Evolutionary conservation across 2,113 vertebrate genomes (phyloP).

Genomic region (Lasiurus borealis): DNA sequence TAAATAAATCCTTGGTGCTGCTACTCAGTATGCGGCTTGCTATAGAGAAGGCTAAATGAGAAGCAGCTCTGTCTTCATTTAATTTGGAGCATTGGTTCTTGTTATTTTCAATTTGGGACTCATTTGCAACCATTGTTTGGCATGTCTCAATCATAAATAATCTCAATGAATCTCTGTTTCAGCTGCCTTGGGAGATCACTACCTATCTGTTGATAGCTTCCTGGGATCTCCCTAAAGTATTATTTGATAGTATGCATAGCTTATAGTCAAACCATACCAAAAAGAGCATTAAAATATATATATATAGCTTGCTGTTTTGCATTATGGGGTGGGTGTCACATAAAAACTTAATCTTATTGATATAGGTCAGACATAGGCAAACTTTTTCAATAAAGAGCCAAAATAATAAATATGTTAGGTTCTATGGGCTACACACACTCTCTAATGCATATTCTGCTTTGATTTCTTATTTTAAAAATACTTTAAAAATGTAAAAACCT

Average conservation of each 20-base stretch:
- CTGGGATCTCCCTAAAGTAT: background rate
- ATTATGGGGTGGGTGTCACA: background rate
- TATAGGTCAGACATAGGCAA: background rate
- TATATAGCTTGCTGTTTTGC: background rate
- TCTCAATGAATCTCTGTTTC: slow-evolving; percentile 42
- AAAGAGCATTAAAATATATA: background rate
- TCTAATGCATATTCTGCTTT: background rate
- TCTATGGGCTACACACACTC: background rate
- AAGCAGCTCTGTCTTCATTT: slow-evolving; percentile 2
- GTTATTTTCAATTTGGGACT: slow-evolving; percentile 45
- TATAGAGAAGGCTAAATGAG: slow-evolving; percentile 19
- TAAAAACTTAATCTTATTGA: slow-evolving; percentile 34
- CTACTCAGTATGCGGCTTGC: background rate
- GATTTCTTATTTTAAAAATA: slow-evolving; percentile 30
- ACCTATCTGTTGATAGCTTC: background rate
- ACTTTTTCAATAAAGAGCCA: background rate
- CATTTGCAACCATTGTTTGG: background rate
- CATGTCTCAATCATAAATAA: background rate
- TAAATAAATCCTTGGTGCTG: slow-evolving; percentile 50
- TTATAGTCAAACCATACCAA: background rate
- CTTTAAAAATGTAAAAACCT: slow-evolving; percentile 54
- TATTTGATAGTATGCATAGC: background rate
- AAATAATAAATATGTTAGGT: slow-evolving; percentile 12
- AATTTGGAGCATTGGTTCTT: slow-evolving; percentile 28
- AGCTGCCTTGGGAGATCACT: background rate